Percentiles rank a stretch among this genome's conserved stretches.
These are phyloP conservation scores for Xylocampa areola DNA, from an alignment of 2,888 invertebrate genomes.

Conservation along the genomic window DNA sequence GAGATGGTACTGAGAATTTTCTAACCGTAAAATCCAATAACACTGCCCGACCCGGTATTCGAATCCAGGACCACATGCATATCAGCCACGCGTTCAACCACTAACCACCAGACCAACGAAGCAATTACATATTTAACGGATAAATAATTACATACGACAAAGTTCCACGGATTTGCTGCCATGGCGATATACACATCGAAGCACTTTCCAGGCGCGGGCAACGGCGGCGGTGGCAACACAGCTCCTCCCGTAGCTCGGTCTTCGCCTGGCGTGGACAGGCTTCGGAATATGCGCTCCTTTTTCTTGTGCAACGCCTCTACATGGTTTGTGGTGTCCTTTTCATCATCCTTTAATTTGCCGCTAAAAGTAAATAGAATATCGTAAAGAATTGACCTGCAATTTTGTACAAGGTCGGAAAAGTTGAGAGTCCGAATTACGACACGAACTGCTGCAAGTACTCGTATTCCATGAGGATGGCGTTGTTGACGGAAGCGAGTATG, in stretches of 20 bases:
- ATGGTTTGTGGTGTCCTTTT: conserved; percentile 70
- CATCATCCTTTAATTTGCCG: conserved; percentile 73
- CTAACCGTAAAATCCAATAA: no score
- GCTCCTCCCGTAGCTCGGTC: conserved; percentile 63
- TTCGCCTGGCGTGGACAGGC: conserved; percentile 56
- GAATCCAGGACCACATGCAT: no score
- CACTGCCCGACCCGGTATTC: no score
- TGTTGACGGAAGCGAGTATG: conserved; percentile 92
- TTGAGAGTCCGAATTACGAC: background rate
- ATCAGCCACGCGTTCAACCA: no score
- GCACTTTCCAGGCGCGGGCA: conserved; percentile 86
- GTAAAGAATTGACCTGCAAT: conserved; percentile 2
- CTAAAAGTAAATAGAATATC: conserved; percentile 55
- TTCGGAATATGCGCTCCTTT: conserved; percentile 85
- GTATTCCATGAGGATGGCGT: conserved; percentile 91
- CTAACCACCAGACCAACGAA: no score
- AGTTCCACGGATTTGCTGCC: conserved; percentile 94
- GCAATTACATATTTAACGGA: background rate
- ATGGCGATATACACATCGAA: conserved; percentile 93
- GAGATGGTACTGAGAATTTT: no score
- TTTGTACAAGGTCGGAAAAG: conserved; percentile 4
- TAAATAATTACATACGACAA: conserved; percentile 83
- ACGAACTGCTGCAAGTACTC: conserved; percentile 86
- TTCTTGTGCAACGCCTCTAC: conserved; percentile 82
- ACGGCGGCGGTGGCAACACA: conserved; percentile 75